Evolutionary conservation across 2,797 vertebrate species (phyloP).

Genomic region (Ctenosaura bakeri): DNA sequence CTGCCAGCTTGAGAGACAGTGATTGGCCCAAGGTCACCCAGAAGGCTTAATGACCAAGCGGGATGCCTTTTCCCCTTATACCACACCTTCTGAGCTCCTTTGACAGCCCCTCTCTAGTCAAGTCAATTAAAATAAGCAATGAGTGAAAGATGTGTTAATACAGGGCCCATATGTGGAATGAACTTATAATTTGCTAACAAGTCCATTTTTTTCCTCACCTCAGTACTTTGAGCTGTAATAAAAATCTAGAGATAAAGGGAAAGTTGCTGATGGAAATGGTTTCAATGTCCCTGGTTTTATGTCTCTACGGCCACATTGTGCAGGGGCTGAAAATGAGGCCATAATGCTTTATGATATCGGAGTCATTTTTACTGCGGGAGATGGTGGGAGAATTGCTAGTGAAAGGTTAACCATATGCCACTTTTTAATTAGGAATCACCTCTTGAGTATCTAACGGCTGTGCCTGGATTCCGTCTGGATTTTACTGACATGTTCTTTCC

Average conservation of each 20-base stretch:
- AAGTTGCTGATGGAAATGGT: conserved; percentile 33
- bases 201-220: background rate
- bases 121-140: background rate
- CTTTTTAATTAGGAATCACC: conserved; percentile 72
- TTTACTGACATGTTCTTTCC: background rate
- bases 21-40: background rate
- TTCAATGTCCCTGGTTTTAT: conserved; percentile 37
- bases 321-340: conserved; percentile 27
- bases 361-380: conserved; percentile 34
- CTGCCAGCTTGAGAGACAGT: background rate
- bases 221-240: conserved; percentile 24
- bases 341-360: conserved; percentile 42
- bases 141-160: background rate
- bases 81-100: background rate
- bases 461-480: background rate
- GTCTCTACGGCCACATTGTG: conserved; percentile 10
- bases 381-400: conserved; percentile 4
- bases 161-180: background rate
- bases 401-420: conserved; percentile 66
- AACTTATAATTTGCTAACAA: conserved; percentile 22
- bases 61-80: background rate
- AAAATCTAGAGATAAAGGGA: conserved; percentile 27
- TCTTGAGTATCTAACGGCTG: conserved; percentile 55
- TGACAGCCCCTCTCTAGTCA: no score
- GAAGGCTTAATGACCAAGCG: background rate